These are phyloP conservation scores for Lithophane leautieri DNA, from an alignment of 2,888 invertebrate species.

Conservation along the genomic window DNA sequence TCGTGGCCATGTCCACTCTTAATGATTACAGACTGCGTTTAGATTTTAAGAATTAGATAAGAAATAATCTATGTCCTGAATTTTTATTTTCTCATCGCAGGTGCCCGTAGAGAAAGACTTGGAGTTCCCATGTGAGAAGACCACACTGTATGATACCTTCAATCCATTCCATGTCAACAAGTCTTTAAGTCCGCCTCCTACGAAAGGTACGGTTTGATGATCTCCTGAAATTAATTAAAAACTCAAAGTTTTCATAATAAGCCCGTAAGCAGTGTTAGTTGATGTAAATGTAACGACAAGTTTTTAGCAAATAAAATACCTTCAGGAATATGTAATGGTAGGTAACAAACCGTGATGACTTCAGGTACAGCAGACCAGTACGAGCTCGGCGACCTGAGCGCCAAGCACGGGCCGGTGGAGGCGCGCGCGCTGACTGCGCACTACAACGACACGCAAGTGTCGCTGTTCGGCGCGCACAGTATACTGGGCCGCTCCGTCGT, in stretches of 20 bases:
- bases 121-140: slow-evolving; percentile 96
- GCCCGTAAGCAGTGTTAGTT: no score
- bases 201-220: slow-evolving; percentile 77
- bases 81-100: slow-evolving; percentile 81
- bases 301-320: background rate
- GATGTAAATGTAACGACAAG: background rate
- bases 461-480: slow-evolving; percentile 95
- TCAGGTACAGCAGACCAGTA: slow-evolving; percentile 96
- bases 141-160: slow-evolving; percentile 95
- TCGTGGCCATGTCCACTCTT: background rate
- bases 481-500: slow-evolving; percentile 96
- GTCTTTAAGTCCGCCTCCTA: slow-evolving; percentile 90
- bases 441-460: slow-evolving; percentile 95
- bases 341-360: background rate
- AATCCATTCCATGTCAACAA: slow-evolving; percentile 95
- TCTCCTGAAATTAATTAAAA: background rate
- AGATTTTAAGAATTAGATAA: background rate
- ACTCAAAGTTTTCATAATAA: no score
- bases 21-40: background rate
- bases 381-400: slow-evolving; percentile 95
- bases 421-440: slow-evolving; percentile 89
- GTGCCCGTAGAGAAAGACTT: slow-evolving; percentile 95
- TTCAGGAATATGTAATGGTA: no score
- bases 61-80: background rate
- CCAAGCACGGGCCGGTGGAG: slow-evolving; percentile 95